Percentiles rank a stretch among this genome's conserved stretches.
phyloP scores from a whole-genome alignment of 1,140 invertebrate genomes.

The Hyles vespertilio region DNA sequence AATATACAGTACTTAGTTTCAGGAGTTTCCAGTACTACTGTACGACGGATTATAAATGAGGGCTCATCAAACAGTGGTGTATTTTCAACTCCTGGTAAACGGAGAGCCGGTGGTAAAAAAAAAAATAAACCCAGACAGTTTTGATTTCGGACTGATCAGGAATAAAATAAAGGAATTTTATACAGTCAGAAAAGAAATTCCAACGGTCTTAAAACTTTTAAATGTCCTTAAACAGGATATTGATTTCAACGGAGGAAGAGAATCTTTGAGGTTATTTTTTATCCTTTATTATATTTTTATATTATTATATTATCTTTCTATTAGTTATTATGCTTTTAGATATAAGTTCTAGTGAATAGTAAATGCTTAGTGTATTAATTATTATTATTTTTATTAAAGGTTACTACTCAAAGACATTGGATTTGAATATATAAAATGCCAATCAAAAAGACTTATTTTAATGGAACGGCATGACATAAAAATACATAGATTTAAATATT shows the following conservation, averaged over 20 bases:
- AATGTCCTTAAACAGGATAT: neutral
- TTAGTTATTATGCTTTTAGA: too few relatives aligned
- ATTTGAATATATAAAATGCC: neutral
- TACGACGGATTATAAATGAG: neutral
- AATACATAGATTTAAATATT: conserved; percentile 1
- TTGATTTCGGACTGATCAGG: conserved; percentile 4
- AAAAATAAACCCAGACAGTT: conserved; percentile 3
- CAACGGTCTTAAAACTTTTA: neutral
- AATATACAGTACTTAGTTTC: neutral
- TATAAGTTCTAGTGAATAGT: neutral
- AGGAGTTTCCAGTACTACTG: conserved; percentile 4
- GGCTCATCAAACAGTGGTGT: too few relatives aligned
- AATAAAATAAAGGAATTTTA: conserved; percentile 5
- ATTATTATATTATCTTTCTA: too few relatives aligned
- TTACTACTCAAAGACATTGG: conserved; percentile 1
- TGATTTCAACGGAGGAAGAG: conserved; percentile 2
- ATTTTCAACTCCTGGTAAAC: too few relatives aligned
- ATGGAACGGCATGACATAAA: too few relatives aligned
- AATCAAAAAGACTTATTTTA: too few relatives aligned
- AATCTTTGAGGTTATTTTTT: neutral
- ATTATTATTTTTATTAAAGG: neutral
- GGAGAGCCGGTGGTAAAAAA: neutral
- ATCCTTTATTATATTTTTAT: neutral
- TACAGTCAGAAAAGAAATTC: conserved; percentile 1
- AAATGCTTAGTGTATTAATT: neutral